Evolutionary conservation across 2,113 vertebrate genomes (phyloP), one percentile per base, ranked within the genome.

Genomic region (Colaptes auratus): DNA sequence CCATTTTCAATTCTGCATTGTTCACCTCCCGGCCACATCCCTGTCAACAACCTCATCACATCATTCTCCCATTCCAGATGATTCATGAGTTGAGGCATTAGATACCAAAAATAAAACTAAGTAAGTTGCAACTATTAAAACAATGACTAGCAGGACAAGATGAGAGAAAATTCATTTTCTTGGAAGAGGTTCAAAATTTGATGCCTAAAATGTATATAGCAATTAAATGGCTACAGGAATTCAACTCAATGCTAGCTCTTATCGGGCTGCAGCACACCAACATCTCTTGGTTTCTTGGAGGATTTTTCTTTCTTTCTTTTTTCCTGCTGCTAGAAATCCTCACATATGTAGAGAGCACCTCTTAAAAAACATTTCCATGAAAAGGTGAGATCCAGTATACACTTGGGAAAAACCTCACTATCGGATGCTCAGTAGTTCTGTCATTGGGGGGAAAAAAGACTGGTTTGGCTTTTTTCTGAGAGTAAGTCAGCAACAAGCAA

Each of bases 151-250:
- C 31, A 92, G 73, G 53, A 92, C 44, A 83, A 78, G 65, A 93
- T 69, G 58, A 96, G 63, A 89, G 71, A 82, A 88, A 87, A 89
- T 76, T 46, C 24, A 73, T 59, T 89, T 89, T 36, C 42, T 87
- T 94, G 82, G 83, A 96, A 89, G 52, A 91, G 1, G 4, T 25
- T 93, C 81, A 95, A 87, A 92, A 93, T 92, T 67, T 89, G 82
- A 88, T 89, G 87, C 86, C 28, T 87, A 94, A 87, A 87, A 60
- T 87, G 50, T 70, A 55, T 55, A 55, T 27, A 55, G 53, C 15
- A 55, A 55, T 55, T 55, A 55, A 92, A 82, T 2, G 0, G 71
- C 76, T 85, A 70, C 35, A 93, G 63, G 46, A 93, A 93, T 80
- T 89, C 70, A 89, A 82, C 63, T 52, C 85, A 92, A 92, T 73